Evolutionary conservation across 2,113 vertebrate genomes (phyloP).

Genomic region (Crocuta crocuta): DNA sequence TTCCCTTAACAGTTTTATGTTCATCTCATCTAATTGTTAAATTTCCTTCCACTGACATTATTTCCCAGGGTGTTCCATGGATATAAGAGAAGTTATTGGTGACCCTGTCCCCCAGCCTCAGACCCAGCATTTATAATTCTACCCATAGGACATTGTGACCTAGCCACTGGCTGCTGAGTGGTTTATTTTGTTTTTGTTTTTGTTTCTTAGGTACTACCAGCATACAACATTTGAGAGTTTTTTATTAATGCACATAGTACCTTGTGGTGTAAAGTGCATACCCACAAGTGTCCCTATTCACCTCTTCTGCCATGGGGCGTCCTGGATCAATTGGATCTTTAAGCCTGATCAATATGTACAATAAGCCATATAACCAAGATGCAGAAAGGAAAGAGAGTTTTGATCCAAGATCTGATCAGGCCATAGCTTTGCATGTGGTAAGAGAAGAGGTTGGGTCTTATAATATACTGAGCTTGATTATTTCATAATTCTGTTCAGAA

Average conservation of each 20-base stretch:
- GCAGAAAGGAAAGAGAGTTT: not conserved
- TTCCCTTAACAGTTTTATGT: not conserved
- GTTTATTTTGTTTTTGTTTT: not conserved
- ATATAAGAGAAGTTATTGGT: not conserved
- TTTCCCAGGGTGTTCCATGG: not conserved
- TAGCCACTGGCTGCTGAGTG: not conserved
- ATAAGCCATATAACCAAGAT: not conserved
- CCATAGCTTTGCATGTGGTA: not conserved
- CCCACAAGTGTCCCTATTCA: not conserved
- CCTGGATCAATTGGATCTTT: not conserved
- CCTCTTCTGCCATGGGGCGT: not conserved
- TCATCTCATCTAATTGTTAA: not conserved
- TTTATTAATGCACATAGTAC: not conserved
- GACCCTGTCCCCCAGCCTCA: not conserved
- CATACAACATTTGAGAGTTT: not conserved
- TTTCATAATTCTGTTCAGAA: constrained; percentile 14
- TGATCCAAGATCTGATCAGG: not conserved
- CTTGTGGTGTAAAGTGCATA: not conserved
- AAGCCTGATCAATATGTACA: not conserved
- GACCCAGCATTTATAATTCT: not conserved
- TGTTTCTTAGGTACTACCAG: not conserved
- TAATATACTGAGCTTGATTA: not conserved
- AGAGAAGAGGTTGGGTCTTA: not conserved
- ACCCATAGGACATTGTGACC: not conserved
- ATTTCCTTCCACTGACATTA: not conserved